Base-by-base conservation (phyloP, 2,113 vertebrate species). In the Notiomystis cincta region DNA sequence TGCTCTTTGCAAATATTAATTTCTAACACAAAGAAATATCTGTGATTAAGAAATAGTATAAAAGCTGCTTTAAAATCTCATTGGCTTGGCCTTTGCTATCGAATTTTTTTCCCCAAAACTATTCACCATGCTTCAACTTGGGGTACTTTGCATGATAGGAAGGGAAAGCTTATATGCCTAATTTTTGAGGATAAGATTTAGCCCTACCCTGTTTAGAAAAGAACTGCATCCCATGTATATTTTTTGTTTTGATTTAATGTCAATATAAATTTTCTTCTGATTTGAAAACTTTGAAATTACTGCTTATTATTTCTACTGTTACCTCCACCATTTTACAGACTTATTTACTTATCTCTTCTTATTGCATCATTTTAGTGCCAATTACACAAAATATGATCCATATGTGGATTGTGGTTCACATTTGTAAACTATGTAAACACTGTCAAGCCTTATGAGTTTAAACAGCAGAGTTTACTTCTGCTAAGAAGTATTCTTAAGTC, bases 371-470 rank as follows among this genome's bases (percentile, higher is more conserved):
- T 95, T 90, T 93, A 94, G 82, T 91, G 87, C 92, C 87, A 93
- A 82, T 96, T 96, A 89, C 83, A 53, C 53, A 89, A 91, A 95
- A 96, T 96, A 91, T n/a, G 82, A 93, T 87, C 89, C 91, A 94
- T 95, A 94, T 95, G 94, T 90, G 93, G 62, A 93, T 94, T 76
- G 51, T 57, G 87, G 84, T 89, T 94, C 87, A 50, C 91, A 89
- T 97, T 95, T 97, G 89, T 88, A 95, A 94, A 93, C 82, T 95
- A 90, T 96, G 91, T 96, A 96, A 95, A 96, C 91, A 95, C 82
- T 91, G 90, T 94, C 95, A 95, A 90, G 62, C 37, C 73, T 88
- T 85, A 91, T 86, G 71, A 97, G 62, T 77, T 95, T 94, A 97
- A 96, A 65, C 79, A 82, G 82, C 61, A 81, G 93, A 91, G 94